Base-by-base conservation (phyloP, 2,797 vertebrate species). In the Mastacembelus armatus region DNA sequence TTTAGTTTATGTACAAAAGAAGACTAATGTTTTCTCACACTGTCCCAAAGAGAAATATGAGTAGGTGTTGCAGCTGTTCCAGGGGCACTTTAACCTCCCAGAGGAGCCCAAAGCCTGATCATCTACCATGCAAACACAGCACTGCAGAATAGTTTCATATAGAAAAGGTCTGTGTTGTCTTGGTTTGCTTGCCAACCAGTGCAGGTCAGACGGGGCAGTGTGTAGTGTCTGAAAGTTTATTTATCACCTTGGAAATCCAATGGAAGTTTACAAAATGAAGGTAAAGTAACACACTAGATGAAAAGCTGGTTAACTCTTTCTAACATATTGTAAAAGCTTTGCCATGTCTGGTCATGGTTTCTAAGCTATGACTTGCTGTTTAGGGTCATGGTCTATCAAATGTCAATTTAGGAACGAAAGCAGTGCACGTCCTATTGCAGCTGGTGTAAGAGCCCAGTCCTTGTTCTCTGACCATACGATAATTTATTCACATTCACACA, bases 41-140 rank as follows among this genome's bases (percentile, higher is more conserved):
- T 45, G 80, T 84, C 84, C 84, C 45, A 18, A 56, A 66, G 66
- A 85, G 86, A 88, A 90, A 90, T 80, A 78, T 72, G 76, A 86
- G 77, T 85, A 85, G 78, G 77, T 82, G 66, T 72, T 71, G 84
- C 78, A 73, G 81, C 63, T 84, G 73, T 78, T 61, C 77, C 69
- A 85, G 61, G 66, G 66, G 55, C 74, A 66, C 74, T 74, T 83
- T 65, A 78, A 86, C 71, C 64, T 84, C 84, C 66, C 69, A 70
- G 68, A 70, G 56, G 80, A 87, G 51, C 24, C 61, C 21, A 10
- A n/a, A n/a, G n/a, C n/a, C n/a, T n/a, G n/a, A n/a, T n/a, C n/a
- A n/a, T 32, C 27, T 29, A 16, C 26, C 7, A 35, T 24, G 22
- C 44, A 43, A 22, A 49, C 18, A 33, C 40, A 62, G 22, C 4